These are phyloP conservation scores for Noctuana brunneofusca DNA, from an alignment of 2,888 invertebrate species.

Conservation along the genomic window DNA sequence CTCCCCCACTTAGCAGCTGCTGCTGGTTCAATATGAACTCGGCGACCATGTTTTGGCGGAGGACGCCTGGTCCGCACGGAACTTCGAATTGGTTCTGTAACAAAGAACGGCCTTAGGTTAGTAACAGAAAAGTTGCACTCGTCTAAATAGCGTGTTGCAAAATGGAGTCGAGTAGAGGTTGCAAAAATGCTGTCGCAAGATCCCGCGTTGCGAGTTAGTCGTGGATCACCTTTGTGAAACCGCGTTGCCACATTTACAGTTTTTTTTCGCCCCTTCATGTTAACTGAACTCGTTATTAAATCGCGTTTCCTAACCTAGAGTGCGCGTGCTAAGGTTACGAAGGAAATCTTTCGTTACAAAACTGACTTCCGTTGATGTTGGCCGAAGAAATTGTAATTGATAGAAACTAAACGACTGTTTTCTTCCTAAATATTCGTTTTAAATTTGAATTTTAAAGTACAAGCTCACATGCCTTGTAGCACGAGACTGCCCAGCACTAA, in stretches of 20 bases:
- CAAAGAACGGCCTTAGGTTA: constrained; percentile 63
- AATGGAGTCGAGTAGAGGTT: constrained; percentile 51
- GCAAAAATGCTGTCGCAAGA: constrained; percentile 74
- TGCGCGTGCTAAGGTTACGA: constrained; percentile 59
- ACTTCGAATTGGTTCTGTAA: constrained; percentile 77
- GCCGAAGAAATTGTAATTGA: constrained; percentile 7
- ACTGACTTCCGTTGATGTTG: constrained; percentile 51
- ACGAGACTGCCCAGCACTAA: constrained; percentile 32
- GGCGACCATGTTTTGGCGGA: constrained; percentile 92
- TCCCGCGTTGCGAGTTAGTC: constrained; percentile 64
- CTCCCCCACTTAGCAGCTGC: constrained; percentile 68
- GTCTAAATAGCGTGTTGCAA: constrained; percentile 55
- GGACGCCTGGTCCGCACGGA: constrained; percentile 74
- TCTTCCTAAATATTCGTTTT: constrained; percentile 39
- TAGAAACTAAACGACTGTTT: constrained; percentile 9
- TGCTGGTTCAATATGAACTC: constrained; percentile 91
- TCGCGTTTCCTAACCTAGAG: constrained; percentile 63
- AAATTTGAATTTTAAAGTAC: constrained; percentile 32
- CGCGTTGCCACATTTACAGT: constrained; percentile 62
- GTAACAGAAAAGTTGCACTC: constrained; percentile 49
- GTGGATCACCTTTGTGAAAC: constrained; percentile 73
- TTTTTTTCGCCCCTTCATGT: constrained; percentile 72
- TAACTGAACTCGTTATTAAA: constrained; percentile 67
- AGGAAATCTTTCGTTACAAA: constrained; percentile 63
- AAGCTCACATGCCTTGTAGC: constrained; percentile 9